Conservation (phyloP, 1,140 invertebrate genomes). For the Scaptomyza montana region DNA sequence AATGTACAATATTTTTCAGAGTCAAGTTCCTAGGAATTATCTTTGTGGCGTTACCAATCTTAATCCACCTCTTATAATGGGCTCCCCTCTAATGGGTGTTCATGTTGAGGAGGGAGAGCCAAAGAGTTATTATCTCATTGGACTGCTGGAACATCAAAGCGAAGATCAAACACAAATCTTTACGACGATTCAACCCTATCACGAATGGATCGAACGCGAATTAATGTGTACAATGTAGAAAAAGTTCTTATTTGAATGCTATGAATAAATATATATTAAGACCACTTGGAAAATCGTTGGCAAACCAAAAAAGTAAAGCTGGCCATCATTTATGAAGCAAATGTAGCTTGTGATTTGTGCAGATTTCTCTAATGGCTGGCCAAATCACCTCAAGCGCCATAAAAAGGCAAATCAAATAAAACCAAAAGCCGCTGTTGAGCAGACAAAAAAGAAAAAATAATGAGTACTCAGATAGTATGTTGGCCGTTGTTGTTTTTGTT, state of each 20-base stretch:
- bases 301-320: conserved; percentile 39
- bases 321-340: conserved; percentile 73
- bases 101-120: neutral
- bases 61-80: conserved; percentile 1
- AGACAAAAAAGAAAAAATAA: conserved; percentile 58
- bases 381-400: conserved; percentile 79
- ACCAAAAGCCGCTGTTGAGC: conserved; percentile 5
- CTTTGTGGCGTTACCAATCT: conserved; percentile 26
- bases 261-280: too few species aligned
- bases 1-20: neutral
- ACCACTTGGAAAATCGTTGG: too few species aligned
- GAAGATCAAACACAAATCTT: conserved; percentile 7
- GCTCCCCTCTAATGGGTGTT: conserved; percentile 38
- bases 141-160: conserved; percentile 5
- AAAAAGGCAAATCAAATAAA: conserved; percentile 77
- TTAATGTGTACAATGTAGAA: neutral
- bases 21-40: neutral
- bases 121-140: conserved; percentile 28
- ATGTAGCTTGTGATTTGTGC: conserved; percentile 77
- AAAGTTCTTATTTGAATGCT: too few species aligned
- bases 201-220: conserved; percentile 29
- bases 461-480: conserved; percentile 47
- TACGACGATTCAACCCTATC: conserved; percentile 15
- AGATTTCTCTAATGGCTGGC: conserved; percentile 47
- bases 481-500: neutral